phyloP scores from a whole-genome alignment of 2,113 vertebrate species.

The Kobus ellipsiprymnus region DNA sequence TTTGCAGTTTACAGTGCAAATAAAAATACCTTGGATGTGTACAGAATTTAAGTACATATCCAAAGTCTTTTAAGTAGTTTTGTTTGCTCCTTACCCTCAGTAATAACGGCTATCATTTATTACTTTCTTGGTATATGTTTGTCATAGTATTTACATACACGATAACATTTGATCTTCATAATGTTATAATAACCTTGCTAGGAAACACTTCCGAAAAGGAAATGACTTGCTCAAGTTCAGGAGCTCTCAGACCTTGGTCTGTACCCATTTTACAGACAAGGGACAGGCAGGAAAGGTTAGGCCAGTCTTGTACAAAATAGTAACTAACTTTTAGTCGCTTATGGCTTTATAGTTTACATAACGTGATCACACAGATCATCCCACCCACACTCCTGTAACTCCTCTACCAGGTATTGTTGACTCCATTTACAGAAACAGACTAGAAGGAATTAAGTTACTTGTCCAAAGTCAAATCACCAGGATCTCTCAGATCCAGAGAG shows the following conservation, averaged over 20 bases:
- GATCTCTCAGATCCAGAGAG: background rate
- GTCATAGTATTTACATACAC: background rate
- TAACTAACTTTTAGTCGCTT: background rate
- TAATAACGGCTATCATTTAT: background rate
- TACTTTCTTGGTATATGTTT: background rate
- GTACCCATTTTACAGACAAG: background rate
- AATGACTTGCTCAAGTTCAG: background rate
- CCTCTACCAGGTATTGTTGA: background rate
- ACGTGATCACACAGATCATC: background rate
- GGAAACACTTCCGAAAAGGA: background rate
- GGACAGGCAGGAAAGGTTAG: background rate
- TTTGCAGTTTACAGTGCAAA: background rate
- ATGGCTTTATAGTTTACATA: background rate
- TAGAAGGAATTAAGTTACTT: background rate
- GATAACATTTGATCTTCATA: background rate
- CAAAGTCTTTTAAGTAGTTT: background rate
- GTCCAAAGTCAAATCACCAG: background rate
- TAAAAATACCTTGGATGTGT: background rate
- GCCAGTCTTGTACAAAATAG: background rate
- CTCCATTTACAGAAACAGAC: constrained; percentile 1
- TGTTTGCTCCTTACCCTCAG: background rate
- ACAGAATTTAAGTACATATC: background rate
- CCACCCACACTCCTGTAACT: background rate
- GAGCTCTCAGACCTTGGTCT: background rate
- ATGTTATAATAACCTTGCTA: background rate